Conservation (phyloP, 2,113 vertebrate species). For the Sylvilagus bachmani region DNA sequence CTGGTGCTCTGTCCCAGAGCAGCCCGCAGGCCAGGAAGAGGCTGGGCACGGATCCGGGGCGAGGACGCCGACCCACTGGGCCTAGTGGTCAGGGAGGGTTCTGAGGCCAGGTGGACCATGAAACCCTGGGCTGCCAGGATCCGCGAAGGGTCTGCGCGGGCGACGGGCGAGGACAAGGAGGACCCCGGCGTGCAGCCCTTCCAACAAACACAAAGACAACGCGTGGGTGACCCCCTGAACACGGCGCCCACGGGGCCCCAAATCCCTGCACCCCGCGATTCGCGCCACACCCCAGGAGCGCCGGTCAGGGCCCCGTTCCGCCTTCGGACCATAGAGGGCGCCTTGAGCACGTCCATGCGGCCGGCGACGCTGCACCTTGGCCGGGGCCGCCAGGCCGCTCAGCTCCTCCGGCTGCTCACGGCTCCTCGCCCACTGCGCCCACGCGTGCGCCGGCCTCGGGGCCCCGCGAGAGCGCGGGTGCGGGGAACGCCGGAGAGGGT, state of each 20-base stretch:
- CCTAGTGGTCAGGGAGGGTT: not conserved
- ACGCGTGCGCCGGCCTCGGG: no score
- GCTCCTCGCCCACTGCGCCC: not conserved
- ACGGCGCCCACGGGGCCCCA: rapidly evolving
- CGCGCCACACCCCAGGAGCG: not conserved
- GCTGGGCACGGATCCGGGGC: no score
- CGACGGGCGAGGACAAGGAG: no score
- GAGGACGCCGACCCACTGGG: no score
- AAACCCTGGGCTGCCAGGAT: rapidly evolving
- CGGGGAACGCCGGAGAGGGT: no score
- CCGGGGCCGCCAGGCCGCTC: rapidly evolving
- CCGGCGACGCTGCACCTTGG: rapidly evolving
- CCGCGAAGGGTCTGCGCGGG: rapidly evolving
- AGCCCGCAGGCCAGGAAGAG: rapidly evolving
- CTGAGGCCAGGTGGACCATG: not conserved
- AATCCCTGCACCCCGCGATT: not conserved
- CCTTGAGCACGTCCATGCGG: conserved; percentile 80
- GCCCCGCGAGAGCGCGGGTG: rapidly evolving
- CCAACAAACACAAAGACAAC: not conserved
- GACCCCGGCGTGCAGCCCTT: no score
- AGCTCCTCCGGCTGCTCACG: rapidly evolving
- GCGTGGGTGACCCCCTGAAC: not conserved
- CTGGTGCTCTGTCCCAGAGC: not conserved
- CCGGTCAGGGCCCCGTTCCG: conserved; percentile 5
- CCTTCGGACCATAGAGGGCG: conserved; percentile 88